Conservation (phyloP, 2,113 vertebrate genomes). For the Poecile atricapillus region DNA sequence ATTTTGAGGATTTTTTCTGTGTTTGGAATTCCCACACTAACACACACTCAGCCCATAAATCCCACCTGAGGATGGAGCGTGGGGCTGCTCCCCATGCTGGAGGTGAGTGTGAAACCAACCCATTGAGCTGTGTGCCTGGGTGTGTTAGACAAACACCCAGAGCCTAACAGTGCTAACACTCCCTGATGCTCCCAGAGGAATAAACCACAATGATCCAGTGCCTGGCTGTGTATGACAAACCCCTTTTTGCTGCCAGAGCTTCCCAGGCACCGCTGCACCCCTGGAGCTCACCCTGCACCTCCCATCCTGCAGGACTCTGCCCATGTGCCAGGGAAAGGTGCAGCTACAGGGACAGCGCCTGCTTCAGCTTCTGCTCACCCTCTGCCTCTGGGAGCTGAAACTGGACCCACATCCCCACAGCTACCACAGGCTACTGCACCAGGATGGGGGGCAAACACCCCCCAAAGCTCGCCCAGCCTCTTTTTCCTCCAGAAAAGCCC, state of each 20-base stretch:
- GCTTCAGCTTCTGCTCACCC: background rate
- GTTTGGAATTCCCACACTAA: too few species aligned
- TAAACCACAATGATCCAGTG: rapidly evolving
- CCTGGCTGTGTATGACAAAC: background rate
- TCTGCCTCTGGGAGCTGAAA: background rate
- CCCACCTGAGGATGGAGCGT: rapidly evolving
- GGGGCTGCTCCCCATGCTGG: background rate
- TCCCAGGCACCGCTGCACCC: rapidly evolving
- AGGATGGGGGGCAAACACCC: rapidly evolving
- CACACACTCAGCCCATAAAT: background rate
- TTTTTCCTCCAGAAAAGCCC: background rate
- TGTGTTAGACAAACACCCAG: background rate
- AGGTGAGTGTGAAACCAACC: rapidly evolving
- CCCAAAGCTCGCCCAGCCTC: background rate
- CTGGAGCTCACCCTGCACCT: background rate
- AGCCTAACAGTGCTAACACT: background rate
- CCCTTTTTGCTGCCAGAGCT: rapidly evolving
- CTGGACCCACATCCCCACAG: rapidly evolving
- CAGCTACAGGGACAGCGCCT: background rate
- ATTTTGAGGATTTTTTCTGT: too few species aligned
- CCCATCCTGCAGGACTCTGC: rapidly evolving
- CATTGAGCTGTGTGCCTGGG: rapidly evolving
- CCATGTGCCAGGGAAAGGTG: background rate
- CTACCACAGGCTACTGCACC: rapidly evolving
- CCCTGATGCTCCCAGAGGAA: background rate